Evolutionary conservation across 2,797 vertebrate species (phyloP), one percentile per base, ranked within the genome.

Genomic region (Eulemur albifrons): DNA sequence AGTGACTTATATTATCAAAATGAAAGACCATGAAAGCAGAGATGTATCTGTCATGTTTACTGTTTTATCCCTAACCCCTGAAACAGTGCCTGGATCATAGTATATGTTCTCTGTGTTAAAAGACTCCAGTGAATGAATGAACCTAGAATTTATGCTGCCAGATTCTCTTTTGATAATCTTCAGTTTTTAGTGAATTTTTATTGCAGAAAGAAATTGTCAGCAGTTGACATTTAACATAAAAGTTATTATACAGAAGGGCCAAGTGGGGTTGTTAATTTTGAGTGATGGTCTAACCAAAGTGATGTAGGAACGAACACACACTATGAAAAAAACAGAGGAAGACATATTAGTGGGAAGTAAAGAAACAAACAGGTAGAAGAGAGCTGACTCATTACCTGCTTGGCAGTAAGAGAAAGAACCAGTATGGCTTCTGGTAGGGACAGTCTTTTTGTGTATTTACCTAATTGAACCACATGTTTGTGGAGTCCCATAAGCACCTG

Each of bases 381-480:
- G 15, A 35, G 7, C 14, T 48, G 30, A 67, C 40, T 77, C 12
- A 20, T 43, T 35, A 76, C 25, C 59, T 7, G 4, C 48, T 1
- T 20, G 15, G 38, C 14, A 73, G 13, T n/a, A 75, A 75, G 23
- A 73, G n/a, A 69, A 77, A 59, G 14, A n/a, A 2, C 0, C n/a
- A 65, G 1, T 7, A n/a, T 0, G 1, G 2, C 40, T 25, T 72
- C 40, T 2, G 32, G 13, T 18, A 27, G 9, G 0, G 18, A 6
- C 8, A 40, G 1, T 69, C 18, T 21, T 2, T 20, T 65, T 17
- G 1, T 21, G 10, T 61, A 35, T 17, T 20, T 14, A 21, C 20
- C 35, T n/a, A 5, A 32, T 15, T 12, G 13, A 57, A 23, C 10
- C 17, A 17, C 27, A 7, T 9, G 6, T 13, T 30, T 20, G 13